These are phyloP conservation scores for Clarias fuscus DNA, from an alignment of 2,797 vertebrate species.

Conservation along the genomic window DNA sequence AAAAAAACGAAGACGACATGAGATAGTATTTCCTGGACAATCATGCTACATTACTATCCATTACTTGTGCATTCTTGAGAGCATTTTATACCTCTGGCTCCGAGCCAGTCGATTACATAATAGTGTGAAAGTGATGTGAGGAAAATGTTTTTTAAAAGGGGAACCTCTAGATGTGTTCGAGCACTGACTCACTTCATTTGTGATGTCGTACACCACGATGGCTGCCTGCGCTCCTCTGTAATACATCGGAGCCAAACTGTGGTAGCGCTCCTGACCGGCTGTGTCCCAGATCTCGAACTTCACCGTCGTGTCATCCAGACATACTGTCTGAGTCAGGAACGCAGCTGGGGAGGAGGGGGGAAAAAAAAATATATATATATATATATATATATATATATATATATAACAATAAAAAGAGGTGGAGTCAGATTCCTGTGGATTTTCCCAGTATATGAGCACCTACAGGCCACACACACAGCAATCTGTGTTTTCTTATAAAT, in stretches of 20 bases:
- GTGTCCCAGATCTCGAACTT: slow-evolving; percentile 99
- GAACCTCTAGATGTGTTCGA: neutral
- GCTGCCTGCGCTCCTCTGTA: slow-evolving; percentile 98
- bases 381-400: too few relatives aligned
- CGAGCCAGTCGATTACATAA: neutral
- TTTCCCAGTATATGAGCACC: neutral
- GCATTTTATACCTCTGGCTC: neutral
- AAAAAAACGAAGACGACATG: neutral
- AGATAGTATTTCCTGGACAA: neutral
- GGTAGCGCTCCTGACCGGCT: slow-evolving; percentile 97
- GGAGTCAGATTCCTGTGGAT: neutral
- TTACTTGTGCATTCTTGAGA: neutral
- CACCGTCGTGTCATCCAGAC: slow-evolving; percentile 98
- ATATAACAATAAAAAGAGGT: too few relatives aligned
- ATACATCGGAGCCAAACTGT: slow-evolving; percentile 99
- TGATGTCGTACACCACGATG: slow-evolving; percentile 98
- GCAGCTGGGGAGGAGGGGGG: slow-evolving; percentile 78
- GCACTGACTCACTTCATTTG: slow-evolving; percentile 88
- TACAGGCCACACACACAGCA: neutral
- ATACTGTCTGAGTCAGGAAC: slow-evolving; percentile 98
- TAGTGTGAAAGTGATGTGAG: neutral
- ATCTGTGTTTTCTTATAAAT: slow-evolving; percentile 2
- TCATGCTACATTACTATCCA: neutral
- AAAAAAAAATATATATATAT: neutral
- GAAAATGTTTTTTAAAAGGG: neutral